Evolutionary conservation across 2,888 invertebrate species (phyloP).

Genomic region (Zeuzera pyrina): DNA sequence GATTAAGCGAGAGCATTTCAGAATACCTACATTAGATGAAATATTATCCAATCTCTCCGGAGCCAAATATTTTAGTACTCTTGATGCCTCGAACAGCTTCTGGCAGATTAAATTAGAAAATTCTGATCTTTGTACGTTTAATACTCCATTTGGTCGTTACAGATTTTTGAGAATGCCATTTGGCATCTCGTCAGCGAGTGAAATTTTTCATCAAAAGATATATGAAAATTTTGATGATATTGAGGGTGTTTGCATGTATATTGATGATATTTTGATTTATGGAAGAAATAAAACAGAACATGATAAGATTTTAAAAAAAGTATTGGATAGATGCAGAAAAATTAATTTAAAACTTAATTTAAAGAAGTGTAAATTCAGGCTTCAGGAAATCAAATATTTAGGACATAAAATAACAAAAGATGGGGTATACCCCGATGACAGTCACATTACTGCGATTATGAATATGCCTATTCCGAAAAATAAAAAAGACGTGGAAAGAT

Average conservation of each 20-base stretch:
- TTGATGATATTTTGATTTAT: slow-evolving; percentile 9
- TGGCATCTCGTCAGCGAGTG: slow-evolving; percentile 17
- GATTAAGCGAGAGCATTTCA: slow-evolving; percentile 17
- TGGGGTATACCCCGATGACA: slow-evolving; percentile 2
- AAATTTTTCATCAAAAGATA: slow-evolving; percentile 15
- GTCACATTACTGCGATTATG: slow-evolving; percentile 4
- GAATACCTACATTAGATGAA: slow-evolving; percentile 12
- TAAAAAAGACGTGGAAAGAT: slow-evolving; percentile 4
- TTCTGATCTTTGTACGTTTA: slow-evolving; percentile 18
- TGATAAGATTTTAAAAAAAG: slow-evolving; percentile 2
- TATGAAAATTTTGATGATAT: slow-evolving; percentile 6
- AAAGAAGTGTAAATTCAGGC: slow-evolving; percentile 1
- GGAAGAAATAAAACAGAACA: slow-evolving; percentile 5
- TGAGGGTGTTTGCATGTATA: slow-evolving; percentile 2
- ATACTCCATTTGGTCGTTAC: slow-evolving; percentile 17
- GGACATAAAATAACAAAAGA: slow-evolving; percentile 3
- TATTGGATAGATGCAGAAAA: slow-evolving; percentile 4
- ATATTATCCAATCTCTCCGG: slow-evolving; percentile 4
- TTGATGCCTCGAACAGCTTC: slow-evolving; percentile 15
- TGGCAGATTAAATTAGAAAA: slow-evolving; percentile 13
- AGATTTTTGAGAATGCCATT: slow-evolving; percentile 18
- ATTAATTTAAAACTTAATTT: slow-evolving; percentile 4
- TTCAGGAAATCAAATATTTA: slow-evolving; percentile 1
- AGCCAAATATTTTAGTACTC: slow-evolving; percentile 13
- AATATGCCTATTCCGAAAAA: slow-evolving; percentile 4